A percentile compares a stretch with the other conserved stretches of the same genome.
phyloP scores from a whole-genome alignment of 1,140 invertebrate species.

The Chrysomallon squamiferum region DNA sequence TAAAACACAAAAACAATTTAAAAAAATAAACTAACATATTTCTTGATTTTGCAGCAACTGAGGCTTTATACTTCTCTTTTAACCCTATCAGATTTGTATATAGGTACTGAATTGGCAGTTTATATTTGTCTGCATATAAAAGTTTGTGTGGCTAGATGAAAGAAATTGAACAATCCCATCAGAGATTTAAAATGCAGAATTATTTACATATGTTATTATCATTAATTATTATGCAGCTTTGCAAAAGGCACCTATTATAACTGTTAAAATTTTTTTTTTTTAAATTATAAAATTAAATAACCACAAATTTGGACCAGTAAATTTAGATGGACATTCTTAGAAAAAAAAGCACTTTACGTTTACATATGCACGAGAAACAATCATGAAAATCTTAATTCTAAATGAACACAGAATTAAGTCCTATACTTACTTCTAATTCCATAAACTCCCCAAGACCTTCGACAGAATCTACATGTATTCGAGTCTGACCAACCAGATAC shows the following conservation, averaged over 20 bases:
- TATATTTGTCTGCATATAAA: not conserved
- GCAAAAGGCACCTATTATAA: not conserved
- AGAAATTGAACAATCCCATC: not conserved
- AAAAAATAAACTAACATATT: not conserved
- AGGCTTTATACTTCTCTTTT: not conserved
- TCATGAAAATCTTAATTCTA: too few species aligned
- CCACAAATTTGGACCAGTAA: not conserved
- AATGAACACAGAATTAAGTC: too few species aligned
- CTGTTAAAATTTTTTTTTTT: not conserved
- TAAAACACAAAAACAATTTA: not conserved
- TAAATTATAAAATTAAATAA: not conserved
- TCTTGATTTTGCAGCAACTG: not conserved
- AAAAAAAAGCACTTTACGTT: too few species aligned
- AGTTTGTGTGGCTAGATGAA: not conserved
- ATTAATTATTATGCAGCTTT: not conserved
- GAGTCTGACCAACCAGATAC: constrained; percentile 82
- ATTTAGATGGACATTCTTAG: not conserved
- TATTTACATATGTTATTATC: not conserved
- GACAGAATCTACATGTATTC: constrained; percentile 88
- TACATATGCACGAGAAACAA: too few species aligned
- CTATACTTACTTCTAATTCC: constrained; percentile 94
- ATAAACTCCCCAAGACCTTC: constrained; percentile 82
- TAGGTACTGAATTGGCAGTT: not conserved
- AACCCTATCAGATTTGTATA: not conserved
- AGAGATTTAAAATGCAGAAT: not conserved